Base-by-base conservation (phyloP, 2,113 vertebrate genomes). In the Bolborhynchus lineola region DNA sequence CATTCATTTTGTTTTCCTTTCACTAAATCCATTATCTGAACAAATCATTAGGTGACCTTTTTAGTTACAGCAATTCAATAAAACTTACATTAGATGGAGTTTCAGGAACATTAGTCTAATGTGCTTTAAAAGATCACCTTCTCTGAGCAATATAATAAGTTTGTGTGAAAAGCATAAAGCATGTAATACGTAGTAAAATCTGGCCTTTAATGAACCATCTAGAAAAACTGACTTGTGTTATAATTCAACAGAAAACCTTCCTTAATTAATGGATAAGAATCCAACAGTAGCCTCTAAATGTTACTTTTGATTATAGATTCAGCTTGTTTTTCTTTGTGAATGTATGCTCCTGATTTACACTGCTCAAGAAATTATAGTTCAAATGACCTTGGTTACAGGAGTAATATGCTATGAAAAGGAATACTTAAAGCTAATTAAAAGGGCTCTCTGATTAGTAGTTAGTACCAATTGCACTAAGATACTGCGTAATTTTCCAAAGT, bases 161-260 rank as follows among this genome's bases (percentile, higher is more conserved):
- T 99, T 99, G 98, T 98, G 98, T 98, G 98, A 98, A 98, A 98
- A 98, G 97, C 98, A 98, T 98, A 98, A 99, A 99, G 98, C 98
- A 98, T 98, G 98, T 98, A 98, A 99, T 99, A 98, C 95, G 97
- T 98, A 98, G 98, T 99, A 99, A 99, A 99, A 98, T 98, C 98
- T 98, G 98, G 98, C 98, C 98, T 99, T 98, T 99, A 99, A 99
- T 99, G 98, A 99, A 98, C 98, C 98, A 98, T 98, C 96, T 95
- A 98, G 97, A 97, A 97, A 98, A 98, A 97, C 83, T 97, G 97
- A 98, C 96, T 97, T 37, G 16, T 97, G 82, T 62, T 97, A 94
- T 97, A 97, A 97, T 96, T 98, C 96, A 92, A 53, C 92, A 86
- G 95, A 97, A 97, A 93, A 70, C 59, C 92, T 97, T 59, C 85